Evolutionary conservation across 2,888 invertebrate genomes (phyloP).

Genomic region (Cryptocheilus praepositus): DNA sequence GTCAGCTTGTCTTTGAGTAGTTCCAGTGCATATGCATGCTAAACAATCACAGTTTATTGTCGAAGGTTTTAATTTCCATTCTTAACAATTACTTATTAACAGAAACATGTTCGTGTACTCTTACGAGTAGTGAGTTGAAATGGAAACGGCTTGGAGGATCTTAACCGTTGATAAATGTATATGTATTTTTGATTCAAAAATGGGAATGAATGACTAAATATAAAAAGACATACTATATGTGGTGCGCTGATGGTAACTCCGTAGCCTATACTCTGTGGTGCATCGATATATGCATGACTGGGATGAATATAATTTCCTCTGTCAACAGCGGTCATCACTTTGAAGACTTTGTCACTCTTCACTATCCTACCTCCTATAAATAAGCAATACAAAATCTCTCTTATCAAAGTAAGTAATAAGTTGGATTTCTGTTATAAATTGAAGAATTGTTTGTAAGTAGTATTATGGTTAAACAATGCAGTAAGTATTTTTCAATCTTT

Average conservation of each 20-base stretch:
- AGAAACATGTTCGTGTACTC: slow-evolving; percentile 4
- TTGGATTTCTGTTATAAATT: no score
- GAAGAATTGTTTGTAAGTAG: no score
- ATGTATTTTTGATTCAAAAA: no score
- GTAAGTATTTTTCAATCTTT: no score
- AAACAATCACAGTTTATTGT: slow-evolving; percentile 54
- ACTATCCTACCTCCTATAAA: slow-evolving; percentile 87
- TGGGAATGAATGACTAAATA: no score
- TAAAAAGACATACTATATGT: slow-evolving; percentile 87
- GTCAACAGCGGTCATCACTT: slow-evolving; percentile 90
- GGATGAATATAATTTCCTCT: slow-evolving; percentile 86
- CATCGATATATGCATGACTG: slow-evolving; percentile 88
- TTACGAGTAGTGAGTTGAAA: neutral
- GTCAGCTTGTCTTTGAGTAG: slow-evolving; percentile 85
- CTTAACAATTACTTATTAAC: slow-evolving; percentile 10
- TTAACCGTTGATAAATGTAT: no score
- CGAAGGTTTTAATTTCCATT: slow-evolving; percentile 42
- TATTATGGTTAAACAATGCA: no score
- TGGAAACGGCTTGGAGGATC: no score
- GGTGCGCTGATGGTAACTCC: slow-evolving; percentile 97
- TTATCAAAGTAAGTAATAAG: no score
- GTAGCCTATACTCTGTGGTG: slow-evolving; percentile 95
- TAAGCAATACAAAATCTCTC: neutral
- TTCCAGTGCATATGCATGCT: slow-evolving; percentile 96
- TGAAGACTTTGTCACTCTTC: slow-evolving; percentile 83